A percentile compares a stretch with the other conserved stretches of the same genome.
These are phyloP conservation scores for Pseudochirops corinnae DNA, from an alignment of 2,797 vertebrate species.

Conservation along the genomic window DNA sequence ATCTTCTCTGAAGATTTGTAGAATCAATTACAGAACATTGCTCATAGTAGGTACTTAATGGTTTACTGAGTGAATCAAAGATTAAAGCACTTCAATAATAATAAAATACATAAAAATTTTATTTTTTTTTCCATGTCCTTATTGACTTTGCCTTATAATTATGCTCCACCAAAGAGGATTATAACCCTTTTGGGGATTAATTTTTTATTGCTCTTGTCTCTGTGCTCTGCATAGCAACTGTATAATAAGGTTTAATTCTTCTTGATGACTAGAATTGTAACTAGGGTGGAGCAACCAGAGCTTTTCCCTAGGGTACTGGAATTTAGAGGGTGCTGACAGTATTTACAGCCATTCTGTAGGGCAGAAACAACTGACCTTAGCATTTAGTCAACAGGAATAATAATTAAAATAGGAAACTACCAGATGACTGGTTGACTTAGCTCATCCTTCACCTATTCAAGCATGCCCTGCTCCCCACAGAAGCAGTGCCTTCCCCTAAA, in stretches of 20 bases:
- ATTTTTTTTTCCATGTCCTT: not conserved
- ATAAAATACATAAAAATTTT: not conserved
- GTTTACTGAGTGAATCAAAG: not conserved
- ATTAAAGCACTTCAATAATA: not conserved
- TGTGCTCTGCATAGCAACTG: not conserved
- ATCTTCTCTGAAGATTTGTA: not conserved
- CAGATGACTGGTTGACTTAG: not conserved
- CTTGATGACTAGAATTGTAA: not conserved
- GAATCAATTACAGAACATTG: not conserved
- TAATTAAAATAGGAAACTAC: not conserved
- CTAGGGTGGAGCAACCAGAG: not conserved
- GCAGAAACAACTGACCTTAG: not conserved
- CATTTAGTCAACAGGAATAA: not conserved
- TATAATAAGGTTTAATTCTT: not conserved
- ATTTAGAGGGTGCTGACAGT: not conserved
- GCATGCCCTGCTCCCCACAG: not conserved
- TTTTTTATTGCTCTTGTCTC: not conserved
- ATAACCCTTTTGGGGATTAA: not conserved
- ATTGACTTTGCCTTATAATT: not conserved
- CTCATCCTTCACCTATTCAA: not conserved
- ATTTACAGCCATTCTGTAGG: not conserved
- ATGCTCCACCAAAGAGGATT: not conserved
- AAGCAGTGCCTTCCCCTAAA: not conserved
- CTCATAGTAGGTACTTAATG: not conserved
- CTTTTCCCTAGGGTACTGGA: not conserved